Evolutionary conservation across 1,140 invertebrate species (phyloP).

Genomic region (Anadara kagoshimensis): DNA sequence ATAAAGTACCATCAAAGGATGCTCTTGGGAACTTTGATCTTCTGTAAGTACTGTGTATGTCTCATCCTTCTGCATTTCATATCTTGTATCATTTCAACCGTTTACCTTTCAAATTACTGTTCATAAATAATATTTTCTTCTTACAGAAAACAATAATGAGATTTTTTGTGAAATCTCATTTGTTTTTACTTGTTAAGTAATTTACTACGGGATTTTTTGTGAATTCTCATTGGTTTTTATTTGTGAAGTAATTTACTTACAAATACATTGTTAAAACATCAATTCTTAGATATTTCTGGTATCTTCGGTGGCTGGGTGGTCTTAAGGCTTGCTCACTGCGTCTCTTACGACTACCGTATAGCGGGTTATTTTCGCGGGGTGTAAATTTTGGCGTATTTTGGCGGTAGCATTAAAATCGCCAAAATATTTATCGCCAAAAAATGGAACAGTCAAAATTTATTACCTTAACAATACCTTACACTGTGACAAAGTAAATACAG

Average conservation of each 20-base stretch:
- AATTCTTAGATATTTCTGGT: too few species aligned
- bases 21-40: slow-evolving; percentile 92
- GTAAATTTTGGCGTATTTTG: too few species aligned
- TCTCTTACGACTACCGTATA: too few species aligned
- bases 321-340: too few species aligned
- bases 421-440: too few species aligned
- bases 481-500: too few species aligned
- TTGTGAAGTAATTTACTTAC: background rate
- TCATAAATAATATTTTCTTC: background rate
- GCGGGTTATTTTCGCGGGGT: too few species aligned
- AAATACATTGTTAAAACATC: too few species aligned
- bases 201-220: background rate
- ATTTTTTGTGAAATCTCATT: background rate
- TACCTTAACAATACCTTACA: too few species aligned
- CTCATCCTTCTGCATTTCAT: background rate
- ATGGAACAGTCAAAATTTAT: too few species aligned
- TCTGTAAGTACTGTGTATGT: slow-evolving; percentile 78
- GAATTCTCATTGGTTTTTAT: background rate
- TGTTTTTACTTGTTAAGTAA: background rate
- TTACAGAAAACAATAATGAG: background rate
- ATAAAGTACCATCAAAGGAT: slow-evolving; percentile 87
- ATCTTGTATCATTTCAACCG: background rate
- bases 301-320: too few species aligned
- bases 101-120: background rate
- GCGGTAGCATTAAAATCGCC: too few species aligned